Base-by-base conservation (phyloP, 2,797 vertebrate genomes). In the Gymnocypris eckloni region DNA sequence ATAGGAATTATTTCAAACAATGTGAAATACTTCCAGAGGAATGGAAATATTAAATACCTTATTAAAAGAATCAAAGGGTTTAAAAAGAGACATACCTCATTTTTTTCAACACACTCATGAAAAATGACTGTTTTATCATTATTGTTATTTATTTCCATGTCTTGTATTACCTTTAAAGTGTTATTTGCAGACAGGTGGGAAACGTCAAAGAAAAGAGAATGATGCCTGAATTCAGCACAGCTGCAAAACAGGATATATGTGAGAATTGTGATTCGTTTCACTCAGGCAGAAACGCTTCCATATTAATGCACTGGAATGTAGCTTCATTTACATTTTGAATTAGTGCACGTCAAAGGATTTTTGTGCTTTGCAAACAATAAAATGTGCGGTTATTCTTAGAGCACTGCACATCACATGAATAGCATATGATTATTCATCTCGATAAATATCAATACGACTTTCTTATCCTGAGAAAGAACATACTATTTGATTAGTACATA, bases 181-280 rank as follows among this genome's bases (percentile, higher is more conserved):
- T 56, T 70, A 59, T 61, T 67, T 33, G 61, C 16, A 56, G 56
- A 69, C 61, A 52, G 52, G 41, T 59, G 71, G 71, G 56, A 66
- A 84, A 66, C 2, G 13, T 56, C 37, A 70, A 81, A 54, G 41
- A 52, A 72, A 73, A 81, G n/a, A 75, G 66, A 77, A 12, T 4
- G 28, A 76, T 39, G 85, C 77, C 64, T 85, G 76, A 85, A 85
- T 84, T 78, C 82, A 84, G 82, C 82, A 78, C 82, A 84, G 82
- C 82, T 84, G 82, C 48, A 84, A 76, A 52, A 77, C 82, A 78
- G 61, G 73, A 41, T 43, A 43, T 67, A 56, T 20, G 82, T 11
- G 43, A 76, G 33, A 16, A 45, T 54, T 39, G 13, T n/a, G 64
- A 7, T 33, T 70, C 50, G 10, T 72, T 39, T 45, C 81, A 20